These are phyloP conservation scores for Gnatocerus cornutus DNA, from an alignment of 2,888 invertebrate genomes.

Conservation along the genomic window DNA sequence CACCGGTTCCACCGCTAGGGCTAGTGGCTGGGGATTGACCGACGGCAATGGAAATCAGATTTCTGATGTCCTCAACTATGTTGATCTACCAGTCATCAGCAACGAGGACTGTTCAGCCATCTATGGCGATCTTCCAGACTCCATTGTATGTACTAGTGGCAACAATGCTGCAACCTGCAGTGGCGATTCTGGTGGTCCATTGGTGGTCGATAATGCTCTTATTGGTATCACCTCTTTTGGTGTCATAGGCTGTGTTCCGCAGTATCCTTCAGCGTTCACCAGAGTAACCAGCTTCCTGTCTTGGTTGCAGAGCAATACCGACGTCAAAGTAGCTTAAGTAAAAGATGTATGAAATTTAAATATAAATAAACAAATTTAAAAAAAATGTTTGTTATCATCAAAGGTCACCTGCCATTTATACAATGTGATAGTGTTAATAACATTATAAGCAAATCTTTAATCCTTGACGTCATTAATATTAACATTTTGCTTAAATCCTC, in stretches of 20 bases:
- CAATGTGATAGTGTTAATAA: too few species aligned
- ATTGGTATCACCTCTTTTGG: conserved; percentile 59
- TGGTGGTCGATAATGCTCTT: conserved; percentile 50
- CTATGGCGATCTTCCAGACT: conserved; percentile 20
- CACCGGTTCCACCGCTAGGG: conserved; percentile 39
- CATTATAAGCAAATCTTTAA: too few species aligned
- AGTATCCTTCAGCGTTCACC: conserved; percentile 58
- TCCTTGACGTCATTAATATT: too few species aligned
- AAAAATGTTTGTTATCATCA: too few species aligned
- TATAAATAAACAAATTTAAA: background rate
- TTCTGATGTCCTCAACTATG: conserved; percentile 44
- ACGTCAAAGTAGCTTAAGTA: conserved; percentile 47
- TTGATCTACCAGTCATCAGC: conserved; percentile 46
- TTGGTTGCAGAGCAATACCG: conserved; percentile 59
- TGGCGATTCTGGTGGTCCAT: conserved; percentile 59
- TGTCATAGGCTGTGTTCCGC: conserved; percentile 53
- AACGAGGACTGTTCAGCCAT: conserved; percentile 40
- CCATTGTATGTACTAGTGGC: conserved; percentile 51
- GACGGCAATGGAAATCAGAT: conserved; percentile 25
- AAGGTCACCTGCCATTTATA: too few species aligned
- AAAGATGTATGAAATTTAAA: too few species aligned
- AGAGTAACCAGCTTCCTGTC: conserved; percentile 54
- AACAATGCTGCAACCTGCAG: conserved; percentile 58
- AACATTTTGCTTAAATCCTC: too few species aligned
- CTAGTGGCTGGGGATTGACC: conserved; percentile 54